Conservation (phyloP, 2,797 vertebrate genomes). For the Pteropus rufus region DNA sequence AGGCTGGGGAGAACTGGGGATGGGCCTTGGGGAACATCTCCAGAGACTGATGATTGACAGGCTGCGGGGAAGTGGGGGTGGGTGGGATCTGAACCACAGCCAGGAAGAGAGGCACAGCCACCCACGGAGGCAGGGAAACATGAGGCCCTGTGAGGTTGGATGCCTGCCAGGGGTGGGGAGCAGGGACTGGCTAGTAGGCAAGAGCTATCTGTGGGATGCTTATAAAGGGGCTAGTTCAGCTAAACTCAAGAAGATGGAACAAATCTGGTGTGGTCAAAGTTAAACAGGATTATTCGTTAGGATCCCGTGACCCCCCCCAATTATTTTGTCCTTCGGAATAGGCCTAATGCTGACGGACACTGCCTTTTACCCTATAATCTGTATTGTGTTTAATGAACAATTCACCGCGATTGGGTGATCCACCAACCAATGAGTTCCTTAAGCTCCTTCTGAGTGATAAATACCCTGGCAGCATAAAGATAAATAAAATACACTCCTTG, state of each 20-base stretch:
- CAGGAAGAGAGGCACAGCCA: not conserved
- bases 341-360: not conserved
- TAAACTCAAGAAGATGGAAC: not conserved
- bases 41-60: constrained; percentile 71
- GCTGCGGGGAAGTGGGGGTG: not conserved
- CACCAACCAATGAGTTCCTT: not conserved
- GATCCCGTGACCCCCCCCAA: not conserved
- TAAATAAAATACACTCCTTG: not conserved
- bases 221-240: not conserved
- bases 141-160: not conserved
- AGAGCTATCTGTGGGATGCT: not conserved
- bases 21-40: constrained; percentile 72
- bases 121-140: not conserved
- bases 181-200: not conserved
- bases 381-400: not conserved
- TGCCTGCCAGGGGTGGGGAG: not conserved
- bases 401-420: not conserved
- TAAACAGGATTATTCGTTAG: not conserved
- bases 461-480: not conserved
- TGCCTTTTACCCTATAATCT: not conserved
- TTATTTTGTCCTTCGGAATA: not conserved
- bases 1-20: constrained; percentile 6
- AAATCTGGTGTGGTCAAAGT: not conserved
- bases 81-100: not conserved
- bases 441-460: not conserved